Evolutionary conservation across 2,113 vertebrate genomes (phyloP).

Genomic region (Toxostoma redivivum): DNA sequence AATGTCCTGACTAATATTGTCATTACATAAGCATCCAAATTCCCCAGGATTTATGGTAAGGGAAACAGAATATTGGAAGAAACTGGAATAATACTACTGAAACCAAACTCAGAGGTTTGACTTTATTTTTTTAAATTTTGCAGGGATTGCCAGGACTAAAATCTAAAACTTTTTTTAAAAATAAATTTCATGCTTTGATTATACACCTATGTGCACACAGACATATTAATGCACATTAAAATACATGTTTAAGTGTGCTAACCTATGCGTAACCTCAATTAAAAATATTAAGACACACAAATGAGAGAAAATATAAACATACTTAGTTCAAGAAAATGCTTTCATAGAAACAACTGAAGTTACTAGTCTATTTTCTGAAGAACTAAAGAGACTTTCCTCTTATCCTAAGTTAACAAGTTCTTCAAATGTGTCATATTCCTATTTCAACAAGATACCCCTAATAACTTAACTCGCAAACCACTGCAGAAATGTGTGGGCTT

Average conservation of each 20-base stretch:
- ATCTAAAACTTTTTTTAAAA: not conserved
- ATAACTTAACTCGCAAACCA: not conserved
- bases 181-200: not conserved
- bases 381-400: not conserved
- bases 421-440: not conserved
- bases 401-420: not conserved
- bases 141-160: slow-evolving; percentile 30
- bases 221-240: slow-evolving; percentile 22
- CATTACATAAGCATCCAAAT: not conserved
- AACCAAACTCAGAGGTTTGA: not conserved
- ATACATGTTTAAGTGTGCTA: not conserved
- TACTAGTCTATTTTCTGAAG: not conserved
- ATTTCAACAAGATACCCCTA: not conserved
- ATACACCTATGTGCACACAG: not conserved
- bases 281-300: slow-evolving; percentile 19
- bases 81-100: not conserved
- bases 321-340: slow-evolving; percentile 2
- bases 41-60: not conserved
- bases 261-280: not conserved
- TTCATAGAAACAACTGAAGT: not conserved
- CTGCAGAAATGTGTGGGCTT: not conserved
- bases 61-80: not conserved
- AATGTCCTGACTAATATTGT: not conserved
- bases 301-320: slow-evolving; percentile 52
- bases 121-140: not conserved